Evolutionary conservation across 2,797 vertebrate genomes (phyloP), one percentile per base, ranked within the genome.

Genomic region (Argyrosomus regius): DNA sequence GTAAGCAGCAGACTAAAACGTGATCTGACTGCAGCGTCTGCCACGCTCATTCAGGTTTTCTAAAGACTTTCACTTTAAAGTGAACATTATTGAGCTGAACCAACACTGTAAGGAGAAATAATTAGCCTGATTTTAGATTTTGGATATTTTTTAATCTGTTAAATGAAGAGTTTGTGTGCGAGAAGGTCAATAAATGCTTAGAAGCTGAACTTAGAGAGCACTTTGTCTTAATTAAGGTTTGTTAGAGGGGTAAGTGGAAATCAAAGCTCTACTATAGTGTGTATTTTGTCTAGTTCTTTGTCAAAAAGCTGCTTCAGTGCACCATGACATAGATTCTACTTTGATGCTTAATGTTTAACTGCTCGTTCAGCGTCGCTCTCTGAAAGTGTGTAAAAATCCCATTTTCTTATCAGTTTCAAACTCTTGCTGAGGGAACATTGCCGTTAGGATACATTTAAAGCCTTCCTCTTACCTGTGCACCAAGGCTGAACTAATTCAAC

Each of bases 281-380:
- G 67, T 16, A 5, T 75, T 59, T 26, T 28, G 28, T 62, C 43
- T 31, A 22, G 13, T 16, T 35, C 65, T 45, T 31, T 10, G 48
- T 83, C 5, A 17, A 28, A 74, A 63, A 12, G 63, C 67, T 58
- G 39, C 66, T 76, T 65, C 41, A 35, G 14, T 59, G 41, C 35
- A 35, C 20, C 3, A 13, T 14, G 0, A n/a, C 46, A 12, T 12
- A 9, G 28, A 24, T 81, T 50, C 18, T 59, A 20, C 20, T 66
- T 53, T 64, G 41, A 71, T 72, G 67, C 68, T 86, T 86, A 82
- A 88, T 85, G 75, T 87, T 82, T 89, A 89, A 91, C 87, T 5
- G 61, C 77, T 81, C 77, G 24, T 35, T 66, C 64, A 20, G 24
- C 45, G 14, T 62, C n/a, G 26, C 70, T 71, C 22, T 76, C 59